Evolutionary conservation across 2,113 vertebrate genomes (phyloP).

Genomic region (Grammomys surdaster): DNA sequence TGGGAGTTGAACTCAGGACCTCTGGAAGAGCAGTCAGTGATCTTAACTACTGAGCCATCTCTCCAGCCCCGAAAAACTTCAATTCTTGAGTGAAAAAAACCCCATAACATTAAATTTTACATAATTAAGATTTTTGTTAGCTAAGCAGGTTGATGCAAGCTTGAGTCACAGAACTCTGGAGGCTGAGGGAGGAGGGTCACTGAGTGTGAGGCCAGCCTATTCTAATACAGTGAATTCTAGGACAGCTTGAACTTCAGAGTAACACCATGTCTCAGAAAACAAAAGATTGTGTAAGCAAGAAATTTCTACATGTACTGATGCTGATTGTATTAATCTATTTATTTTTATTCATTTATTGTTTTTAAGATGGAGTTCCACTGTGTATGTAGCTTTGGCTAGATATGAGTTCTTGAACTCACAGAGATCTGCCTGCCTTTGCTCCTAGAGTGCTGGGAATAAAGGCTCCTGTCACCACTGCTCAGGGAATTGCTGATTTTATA

Average conservation of each 20-base stretch:
- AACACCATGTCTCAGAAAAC: neutral
- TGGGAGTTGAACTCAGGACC: no score
- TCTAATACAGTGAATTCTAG: neutral
- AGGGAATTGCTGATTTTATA: neutral
- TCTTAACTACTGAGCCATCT: no score
- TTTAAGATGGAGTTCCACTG: neutral
- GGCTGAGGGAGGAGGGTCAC: neutral
- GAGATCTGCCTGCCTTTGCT: neutral
- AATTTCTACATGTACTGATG: conserved; percentile 12
- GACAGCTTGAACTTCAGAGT: neutral
- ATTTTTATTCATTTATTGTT: no score
- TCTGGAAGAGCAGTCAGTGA: no score
- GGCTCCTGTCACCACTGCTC: neutral
- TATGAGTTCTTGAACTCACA: no score
- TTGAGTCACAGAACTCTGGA: neutral
- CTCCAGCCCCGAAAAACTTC: neutral
- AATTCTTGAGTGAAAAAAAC: neutral
- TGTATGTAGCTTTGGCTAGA: neutral
- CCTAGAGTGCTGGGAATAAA: neutral
- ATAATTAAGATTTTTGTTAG: conserved; percentile 47
- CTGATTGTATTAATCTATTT: neutral
- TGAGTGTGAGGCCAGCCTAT: neutral
- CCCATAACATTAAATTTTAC: conserved; percentile 20
- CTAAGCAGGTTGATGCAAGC: neutral
- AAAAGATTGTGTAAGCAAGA: conserved; percentile 19